Evolutionary conservation across 2,888 invertebrate genomes (phyloP), one percentile per base, ranked within the genome.

Genomic region (Drosophila subsilvestris): DNA sequence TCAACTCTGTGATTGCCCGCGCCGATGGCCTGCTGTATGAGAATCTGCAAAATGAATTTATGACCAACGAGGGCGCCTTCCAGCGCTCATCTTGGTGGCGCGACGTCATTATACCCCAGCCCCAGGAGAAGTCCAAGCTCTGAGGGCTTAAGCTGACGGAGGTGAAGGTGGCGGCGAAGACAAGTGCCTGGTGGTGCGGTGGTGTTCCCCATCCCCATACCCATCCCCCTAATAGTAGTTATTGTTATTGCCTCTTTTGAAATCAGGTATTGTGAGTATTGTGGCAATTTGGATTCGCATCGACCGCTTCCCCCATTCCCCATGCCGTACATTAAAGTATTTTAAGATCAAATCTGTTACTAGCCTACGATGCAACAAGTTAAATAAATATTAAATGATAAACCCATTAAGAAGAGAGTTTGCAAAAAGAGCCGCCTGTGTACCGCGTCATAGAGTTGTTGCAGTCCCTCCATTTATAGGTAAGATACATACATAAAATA

Each of bases 1-100:
- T 98, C 14, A 96, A 97, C 92, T 98, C 98, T 27, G 95, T 96
- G 42, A 93, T 98, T 18, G 98, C 97, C 57, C 94, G 93, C 88
- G 95, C 97, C 29, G 96, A 98, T 93, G 98, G 98, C 74, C 70
- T 91, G 27, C 78, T 91, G 55, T 97, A 81, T 90, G 95, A 96
- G 90, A 95, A 96, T 89, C 93, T 97, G 17, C 95, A 96, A 90
- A 94, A 94, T 70, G 94, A 94, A 71, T 94, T 96, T 91, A 95
- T 95, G 93, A 94, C 94, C 75, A 94, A 94, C 77, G 94, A 94
- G 0, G 95, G 95, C 6, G 95, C 94, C 1, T 94, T 95, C 90
- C 94, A 95, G 77, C 93, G 96, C 58, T 95, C 96, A 3, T 78
- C 93, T 1, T 96, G 96, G 96, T 96, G 96, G 96, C 92, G 93